Base-by-base conservation (phyloP, 2,797 vertebrate genomes). In the Danio jaintianensis region DNA sequence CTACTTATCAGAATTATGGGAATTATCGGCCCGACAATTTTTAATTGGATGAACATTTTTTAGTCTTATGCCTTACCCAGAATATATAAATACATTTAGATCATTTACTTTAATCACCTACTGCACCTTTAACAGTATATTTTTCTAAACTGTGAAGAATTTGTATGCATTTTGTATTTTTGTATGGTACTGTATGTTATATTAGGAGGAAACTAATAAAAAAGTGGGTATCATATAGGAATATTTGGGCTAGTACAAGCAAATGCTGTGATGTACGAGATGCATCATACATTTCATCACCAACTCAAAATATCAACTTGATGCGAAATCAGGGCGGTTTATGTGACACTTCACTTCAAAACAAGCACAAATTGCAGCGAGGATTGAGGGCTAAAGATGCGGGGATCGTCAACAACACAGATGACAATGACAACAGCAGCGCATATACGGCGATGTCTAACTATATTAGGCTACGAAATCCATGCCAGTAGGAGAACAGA, bases 341-440 rank as follows among this genome's bases (percentile, higher is more conserved):
- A 52, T 52, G 18, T 67, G 52, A 55, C 75, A 77, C 62, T 58
- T 77, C 4, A 18, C 63, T 63, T 75, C 59, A 56, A 56, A 74
- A 61, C 45, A 52, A 50, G 29, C 12, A 10, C 6, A 12, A 71
- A 36, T 47, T 10, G 1, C 20, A 59, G 20, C 12, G 20, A 61
- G 4, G 4, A 48, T 22, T 48, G 71, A 42, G 47, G 42, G 20
- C 42, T 56, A 47, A 59, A 59, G 55, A 45, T 73, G 40, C 11
- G 22, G 40, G 71, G 45, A 2, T 29, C 56, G 59, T 74, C 22
- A 72, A 20, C 53, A 55, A 56, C 52, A 56, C 22, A 38, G 20
- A 59, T 61, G 71, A 74, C 55, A 73, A 45, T 0, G 15, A 73
- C 42, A 22, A 73, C 47, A 7, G 58, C 29, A 40, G 69, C 4